Base-by-base conservation (phyloP, 2,888 invertebrate genomes). In the Sinodicranocentrus sp. region DNA sequence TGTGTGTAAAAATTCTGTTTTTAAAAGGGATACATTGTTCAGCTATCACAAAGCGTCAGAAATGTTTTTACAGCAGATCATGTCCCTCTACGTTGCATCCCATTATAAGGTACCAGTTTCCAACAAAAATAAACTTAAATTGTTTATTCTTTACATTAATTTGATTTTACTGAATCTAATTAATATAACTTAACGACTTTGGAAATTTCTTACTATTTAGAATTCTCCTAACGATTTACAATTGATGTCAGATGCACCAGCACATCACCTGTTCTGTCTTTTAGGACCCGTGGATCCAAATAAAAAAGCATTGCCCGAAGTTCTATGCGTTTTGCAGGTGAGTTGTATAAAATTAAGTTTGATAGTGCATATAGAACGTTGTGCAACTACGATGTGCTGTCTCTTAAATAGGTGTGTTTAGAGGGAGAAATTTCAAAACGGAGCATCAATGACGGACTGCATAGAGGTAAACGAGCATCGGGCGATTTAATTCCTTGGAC, bases 401-500 rank as follows among this genome's bases (percentile, higher is more conserved):
- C 61, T 33, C 90, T 65, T n/a, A 43, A 1, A 10, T 25, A 93
- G 92, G 92, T 94, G n/a, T 93, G 93, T 87, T 90, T 94, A 61
- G 94, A 94, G 91, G 94, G 94, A 17, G 92, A 92, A 88, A 92
- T 94, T 26, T 92, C 93, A 57, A 93, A 93, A 82, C 90, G 92
- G 85, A 94, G 95, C 1, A 94, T 98, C 1, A 92, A 92, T 1
- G 95, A 95, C 89, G 95, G 95, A 28, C 92, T 98, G 75, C 94
- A 95, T 0, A 93, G 96, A 86, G 98, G 98, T 0, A 95, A 95
- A 89, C 94, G 97, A 89, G 97, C 98, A 0, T 94, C 97, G 5
- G 99, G 99, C 0, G 99, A 99, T 91, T 92, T 99, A 13, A 98
- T 99, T 88, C 99, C 99, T 0, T 99, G 99, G 99, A 98, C 98